These are phyloP conservation scores for Brachionichthys hirsutus DNA, from an alignment of 2,113 vertebrate genomes.

Conservation along the genomic window DNA sequence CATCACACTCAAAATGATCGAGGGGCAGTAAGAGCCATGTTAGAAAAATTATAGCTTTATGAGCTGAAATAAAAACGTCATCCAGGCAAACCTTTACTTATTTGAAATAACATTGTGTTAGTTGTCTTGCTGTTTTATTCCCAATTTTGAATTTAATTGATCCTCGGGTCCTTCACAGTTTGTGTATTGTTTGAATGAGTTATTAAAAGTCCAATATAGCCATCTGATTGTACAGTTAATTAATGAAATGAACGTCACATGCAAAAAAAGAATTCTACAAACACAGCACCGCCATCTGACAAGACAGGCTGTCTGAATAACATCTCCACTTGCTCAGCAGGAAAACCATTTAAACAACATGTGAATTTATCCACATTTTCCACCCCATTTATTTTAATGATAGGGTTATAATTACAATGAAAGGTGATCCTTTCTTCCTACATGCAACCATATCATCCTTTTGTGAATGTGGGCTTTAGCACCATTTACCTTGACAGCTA, in stretches of 20 bases:
- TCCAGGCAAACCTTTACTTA: too few species aligned
- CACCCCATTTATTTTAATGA: slow-evolving; percentile 39
- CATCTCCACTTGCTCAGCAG: not conserved
- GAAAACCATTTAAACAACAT: slow-evolving; percentile 23
- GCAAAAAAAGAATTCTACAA: slow-evolving; percentile 5
- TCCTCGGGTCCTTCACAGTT: too few species aligned
- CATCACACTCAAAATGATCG: too few species aligned
- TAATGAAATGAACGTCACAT: slow-evolving; percentile 10
- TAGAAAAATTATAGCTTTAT: slow-evolving; percentile 3
- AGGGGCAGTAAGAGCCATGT: too few species aligned
- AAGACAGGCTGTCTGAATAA: not conserved
- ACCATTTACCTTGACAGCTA: slow-evolving; percentile 25
- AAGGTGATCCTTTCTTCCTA: slow-evolving; percentile 25
- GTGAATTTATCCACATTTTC: slow-evolving; percentile 22
- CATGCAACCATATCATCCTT: slow-evolving; percentile 33
- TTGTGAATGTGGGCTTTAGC: slow-evolving; percentile 26
- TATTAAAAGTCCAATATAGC: slow-evolving; percentile 1
- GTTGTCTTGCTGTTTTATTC: too few species aligned
- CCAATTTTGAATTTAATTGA: too few species aligned
- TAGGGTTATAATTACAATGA: slow-evolving; percentile 37
- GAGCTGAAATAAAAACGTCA: too few species aligned
- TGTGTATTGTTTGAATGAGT: not conserved
- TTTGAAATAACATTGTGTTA: too few species aligned
- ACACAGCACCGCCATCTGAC: slow-evolving; percentile 10
- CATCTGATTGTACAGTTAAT: not conserved